Evolutionary conservation across 1,140 invertebrate species (phyloP), one percentile per base, ranked within the genome.

Genomic region (Paracyclopina nana): DNA sequence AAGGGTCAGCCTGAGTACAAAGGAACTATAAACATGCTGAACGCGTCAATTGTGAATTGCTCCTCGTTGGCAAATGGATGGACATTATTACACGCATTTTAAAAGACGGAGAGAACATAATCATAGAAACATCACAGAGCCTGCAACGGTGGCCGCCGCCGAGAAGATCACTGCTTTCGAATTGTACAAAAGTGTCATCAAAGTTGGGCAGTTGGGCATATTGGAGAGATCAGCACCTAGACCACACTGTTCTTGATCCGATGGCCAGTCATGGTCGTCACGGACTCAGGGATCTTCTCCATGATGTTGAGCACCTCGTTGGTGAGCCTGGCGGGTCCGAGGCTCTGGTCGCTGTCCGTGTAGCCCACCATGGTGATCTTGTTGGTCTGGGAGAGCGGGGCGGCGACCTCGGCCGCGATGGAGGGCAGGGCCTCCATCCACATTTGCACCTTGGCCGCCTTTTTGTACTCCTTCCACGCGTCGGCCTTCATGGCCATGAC

Each of bases 361-460:
- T 78, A 82, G 1, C 85, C 87, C 6, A 96, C 79, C 87, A 86
- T 92, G 18, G 80, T 90, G 57, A 91, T 80, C 64, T 88, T 90
- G 61, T 84, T 90, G 1, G 80, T 76, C 63, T 92, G 82, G 4
- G 83, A 82, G 44, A 96, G 63, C n/a, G 88, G 86, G 31, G 85
- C 85, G 25, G 88, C 83, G 41, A 95, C 82, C 68, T 94, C 88
- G 29, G 87, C 87, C 25, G 87, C 84, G 60, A 92, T 71, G 85
- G 86, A 90, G 27, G 91, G 90, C 59, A 95, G 65, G 16, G 82
- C 84, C 52, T 94, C 85, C 24, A 96, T 72, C 59, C 94, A 78
- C 90, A 96, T 94, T 60, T 94, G 87, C 38, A 92, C 77, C 77
- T 94, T 88, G 26, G 91, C 91, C 42, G 91, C 90, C 55, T 83